Evolutionary conservation across 2,888 invertebrate species (phyloP).

Genomic region (Lithophane ornitopus): DNA sequence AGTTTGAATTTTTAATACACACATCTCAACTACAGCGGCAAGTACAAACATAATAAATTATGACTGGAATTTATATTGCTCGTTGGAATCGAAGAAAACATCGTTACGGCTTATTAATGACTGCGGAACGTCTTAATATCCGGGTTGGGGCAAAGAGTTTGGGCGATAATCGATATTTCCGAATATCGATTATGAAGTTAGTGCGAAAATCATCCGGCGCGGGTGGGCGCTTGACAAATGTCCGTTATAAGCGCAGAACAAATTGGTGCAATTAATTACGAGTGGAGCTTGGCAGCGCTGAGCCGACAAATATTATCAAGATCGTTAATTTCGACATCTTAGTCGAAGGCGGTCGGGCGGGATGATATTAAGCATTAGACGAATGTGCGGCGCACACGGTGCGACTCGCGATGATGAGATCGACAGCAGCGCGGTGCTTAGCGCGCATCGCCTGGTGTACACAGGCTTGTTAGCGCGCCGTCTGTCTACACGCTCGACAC

Average conservation of each 20-base stretch:
- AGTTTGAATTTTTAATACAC: conserved; percentile 77
- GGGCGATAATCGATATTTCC: conserved; percentile 82
- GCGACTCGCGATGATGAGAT: conserved; percentile 51
- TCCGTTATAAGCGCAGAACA: conserved; percentile 89
- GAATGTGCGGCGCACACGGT: conserved; percentile 77
- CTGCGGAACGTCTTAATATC: conserved; percentile 79
- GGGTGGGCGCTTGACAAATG: conserved; percentile 88
- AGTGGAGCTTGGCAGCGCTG: conserved; percentile 84
- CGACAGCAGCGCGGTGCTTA: conserved; percentile 37
- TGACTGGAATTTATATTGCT: conserved; percentile 66
- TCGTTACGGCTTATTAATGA: conserved; percentile 82
- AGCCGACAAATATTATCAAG: conserved; percentile 90
- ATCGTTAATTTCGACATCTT: conserved; percentile 89
- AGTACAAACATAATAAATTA: conserved; percentile 69
- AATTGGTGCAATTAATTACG: conserved; percentile 89
- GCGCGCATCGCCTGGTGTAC: conserved; percentile 40
- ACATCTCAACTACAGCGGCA: conserved; percentile 60
- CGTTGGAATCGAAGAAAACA: conserved; percentile 74
- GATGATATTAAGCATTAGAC: conserved; percentile 79
- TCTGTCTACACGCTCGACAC: conserved; percentile 24
- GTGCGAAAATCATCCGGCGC: conserved; percentile 86
- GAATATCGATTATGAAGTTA: conserved; percentile 89
- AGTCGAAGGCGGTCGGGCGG: conserved; percentile 73
- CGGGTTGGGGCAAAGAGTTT: conserved; percentile 78
- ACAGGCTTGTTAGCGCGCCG: conserved; percentile 54